Percentiles rank a stretch among this genome's conserved stretches.
phyloP scores from a whole-genome alignment of 2,113 vertebrate species.

The Drymodes brunneopygia region DNA sequence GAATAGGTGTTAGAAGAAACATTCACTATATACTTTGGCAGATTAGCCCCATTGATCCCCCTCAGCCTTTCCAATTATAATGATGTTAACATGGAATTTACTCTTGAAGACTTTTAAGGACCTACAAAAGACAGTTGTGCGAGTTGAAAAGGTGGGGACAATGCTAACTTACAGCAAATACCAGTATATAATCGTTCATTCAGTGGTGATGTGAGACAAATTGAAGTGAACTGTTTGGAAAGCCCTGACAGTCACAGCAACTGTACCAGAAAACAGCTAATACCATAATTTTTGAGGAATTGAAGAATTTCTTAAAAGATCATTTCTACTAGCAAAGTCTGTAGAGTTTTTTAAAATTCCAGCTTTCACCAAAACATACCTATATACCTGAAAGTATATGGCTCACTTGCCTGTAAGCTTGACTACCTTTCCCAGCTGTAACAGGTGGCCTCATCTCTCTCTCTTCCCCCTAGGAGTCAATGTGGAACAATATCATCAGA shows the following conservation, averaged over 20 bases:
- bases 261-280: background rate
- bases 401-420: background rate
- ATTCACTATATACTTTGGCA: background rate
- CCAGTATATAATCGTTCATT: background rate
- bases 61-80: background rate
- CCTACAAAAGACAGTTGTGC: background rate
- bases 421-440: background rate
- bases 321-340: background rate
- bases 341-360: background rate
- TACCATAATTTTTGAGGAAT: background rate
- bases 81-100: background rate
- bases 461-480: background rate
- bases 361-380: background rate
- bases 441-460: background rate
- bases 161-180: background rate
- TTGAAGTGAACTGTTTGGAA: background rate
- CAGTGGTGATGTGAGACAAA: background rate
- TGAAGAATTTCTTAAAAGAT: background rate
- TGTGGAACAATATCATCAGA: background rate
- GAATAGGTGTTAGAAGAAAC: background rate
- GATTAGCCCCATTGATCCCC: background rate
- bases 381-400: background rate
- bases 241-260: background rate
- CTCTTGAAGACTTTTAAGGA: background rate
- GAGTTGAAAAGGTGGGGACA: background rate